Base-by-base conservation (phyloP, 2,113 vertebrate species). In the Lycaon pictus region DNA sequence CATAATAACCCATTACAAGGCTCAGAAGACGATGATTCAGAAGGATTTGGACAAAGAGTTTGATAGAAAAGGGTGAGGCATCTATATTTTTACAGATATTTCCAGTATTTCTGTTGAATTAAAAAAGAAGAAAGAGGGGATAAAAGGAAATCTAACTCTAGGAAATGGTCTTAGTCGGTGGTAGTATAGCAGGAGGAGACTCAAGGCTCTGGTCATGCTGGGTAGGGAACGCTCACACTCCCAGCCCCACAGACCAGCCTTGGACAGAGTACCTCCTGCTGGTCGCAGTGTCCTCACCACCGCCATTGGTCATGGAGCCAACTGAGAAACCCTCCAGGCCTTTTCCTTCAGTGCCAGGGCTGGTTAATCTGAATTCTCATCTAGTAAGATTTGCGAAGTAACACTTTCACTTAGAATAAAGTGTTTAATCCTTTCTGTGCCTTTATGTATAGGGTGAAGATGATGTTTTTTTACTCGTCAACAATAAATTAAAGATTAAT, bases 1-100 rank as follows among this genome's bases (percentile, higher is more conserved):
- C 7, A 98, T 99, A 72, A 99, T 99, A 95, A 99, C 99, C 1
- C 99, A 99, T 43, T 99, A 99, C 97, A 99, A 98, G 0, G 99
- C 99, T 2, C 99, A 99, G 98, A 99, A 99, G 95, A 98, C 35
- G 37, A 98, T 89, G 97, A 99, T 99, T 72, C 97, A 98, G 77
- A 98, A 98, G 0, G 98, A 98, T 4, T 88, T 99, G 94, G 98
- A 98, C 69, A 98, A 77, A 97, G 98, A 93, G 2, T 99, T 99
- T 96, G 98, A 96, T 58, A 98, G 89, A 56, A 98, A 96, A 93
- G 98, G 98, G 99, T 99, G 85, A 98, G 92, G 9, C 56, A 35
- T 56, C 63, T 82, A 4, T 53, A 5, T 71, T 80, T 90, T 80
- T 93, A 69, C 11, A 37, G 43, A 11, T 80, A 22, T 60, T 95